A percentile compares a stretch with the other conserved stretches of the same genome.
Evolutionary conservation across 2,797 vertebrate species (phyloP).

Genomic region (Macropus fuliginosus): DNA sequence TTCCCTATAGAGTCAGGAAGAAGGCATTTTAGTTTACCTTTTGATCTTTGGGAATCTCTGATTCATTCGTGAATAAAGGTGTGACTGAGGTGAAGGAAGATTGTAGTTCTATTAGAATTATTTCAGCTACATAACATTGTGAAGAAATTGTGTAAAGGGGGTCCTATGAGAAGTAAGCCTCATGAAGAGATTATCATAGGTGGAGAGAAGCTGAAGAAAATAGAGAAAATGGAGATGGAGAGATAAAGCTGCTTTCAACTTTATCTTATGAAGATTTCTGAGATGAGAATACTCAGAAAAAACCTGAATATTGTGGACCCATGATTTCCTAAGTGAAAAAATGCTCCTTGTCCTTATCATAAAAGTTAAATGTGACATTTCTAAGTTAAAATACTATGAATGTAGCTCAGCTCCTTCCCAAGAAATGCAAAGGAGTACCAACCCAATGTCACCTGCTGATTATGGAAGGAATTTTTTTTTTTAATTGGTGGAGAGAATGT

Average conservation of each 20-base stretch:
- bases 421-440: too few relatives aligned
- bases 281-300: not conserved
- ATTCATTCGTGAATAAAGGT: not conserved
- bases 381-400: too few relatives aligned
- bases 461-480: too few relatives aligned
- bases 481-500: too few relatives aligned
- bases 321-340: not conserved
- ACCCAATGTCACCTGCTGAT: too few relatives aligned
- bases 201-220: not conserved
- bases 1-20: not conserved
- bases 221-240: not conserved
- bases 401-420: too few relatives aligned
- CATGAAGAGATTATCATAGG: not conserved
- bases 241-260: not conserved
- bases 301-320: not conserved
- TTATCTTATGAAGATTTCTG: not conserved
- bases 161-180: not conserved
- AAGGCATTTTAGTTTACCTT: not conserved
- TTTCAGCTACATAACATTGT: not conserved
- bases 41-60: not conserved
- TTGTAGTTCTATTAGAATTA: not conserved
- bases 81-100: not conserved
- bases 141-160: not conserved
- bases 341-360: not conserved
- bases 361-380: too few relatives aligned